Base-by-base conservation (phyloP, 1,140 invertebrate species). In the Eufriesea mexicana region DNA sequence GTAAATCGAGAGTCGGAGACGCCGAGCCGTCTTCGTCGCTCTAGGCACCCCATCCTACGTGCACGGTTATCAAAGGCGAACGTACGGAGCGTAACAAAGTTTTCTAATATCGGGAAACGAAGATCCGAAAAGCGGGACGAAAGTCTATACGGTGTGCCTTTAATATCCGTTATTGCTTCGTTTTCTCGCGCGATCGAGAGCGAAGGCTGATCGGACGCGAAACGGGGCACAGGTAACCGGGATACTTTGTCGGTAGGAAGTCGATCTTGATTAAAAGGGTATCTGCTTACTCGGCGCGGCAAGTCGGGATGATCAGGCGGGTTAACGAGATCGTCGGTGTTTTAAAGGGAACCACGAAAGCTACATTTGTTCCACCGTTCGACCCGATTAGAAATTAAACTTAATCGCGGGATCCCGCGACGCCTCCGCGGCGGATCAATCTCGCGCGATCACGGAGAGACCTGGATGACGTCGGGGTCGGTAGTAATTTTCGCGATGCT, bases 121-220 rank as follows among this genome's bases (percentile, higher is more conserved):
- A 42, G 74, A 64, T 77, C 66, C 76, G 79, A 81, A 35, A 78
- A 76, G 55, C 61, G 28, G 67, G 47, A 79, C 55, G 62, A 77
- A 79, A 67, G 74, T 66, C 73, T 77, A 59, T 79, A 78, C 76
- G 49, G 77, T 49, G 70, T 81, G 73, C 67, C 85, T 86, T 85
- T 85, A 86, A 86, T 87, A 87, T 79, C 74, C 72, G 62, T 71
- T 84, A 85, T 76, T 77, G 72, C 76, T 55, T 67, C 54, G 49
- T 72, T 59, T 61, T 84, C 71, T 16, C 18, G 18, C 20, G 12
- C 54, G n/a, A 18, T 87, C 59, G 55, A 70, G 71, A 73, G 47
- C n/a, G 59, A 81, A 86, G 79, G 59, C 49, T 28, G 86, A 75
- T 75, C 59, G 64, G 61, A 55, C 62, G 71, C 64, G 86, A 86